Evolutionary conservation across 2,888 invertebrate genomes (phyloP), one percentile per base, ranked within the genome.

Genomic region (Tachina grossa): DNA sequence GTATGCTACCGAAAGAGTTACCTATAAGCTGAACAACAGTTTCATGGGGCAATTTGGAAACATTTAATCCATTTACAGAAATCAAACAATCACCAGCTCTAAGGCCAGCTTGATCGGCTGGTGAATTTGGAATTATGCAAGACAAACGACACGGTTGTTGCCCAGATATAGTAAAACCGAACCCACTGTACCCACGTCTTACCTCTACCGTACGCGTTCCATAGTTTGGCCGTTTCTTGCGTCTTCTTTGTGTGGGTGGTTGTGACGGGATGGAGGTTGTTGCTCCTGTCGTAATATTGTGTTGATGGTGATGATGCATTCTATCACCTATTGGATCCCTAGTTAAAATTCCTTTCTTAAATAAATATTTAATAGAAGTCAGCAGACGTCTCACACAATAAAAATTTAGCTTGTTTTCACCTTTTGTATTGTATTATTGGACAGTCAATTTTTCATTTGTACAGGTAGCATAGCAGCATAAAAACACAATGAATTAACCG

Each of bases 151-250:
- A 99, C 0, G 99, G 98, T 90, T 98, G 96, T 92, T 99, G 98
- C 4, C 98, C 98, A 2, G 98, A 98, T 90, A 99, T 98, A 31
- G 98, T 99, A 91, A 99, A 99, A n/a, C 99, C 98, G 92, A 98
- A 99, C 10, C 98, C 98, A 89, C 96, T 97, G 84, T 95, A 94
- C 4, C 98, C 98, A 87, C 98, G 94, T 10, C 95, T 94, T 57
- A 98, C 96, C 90, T 98, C 97, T 76, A 98, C 96, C 0, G 92
- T 91, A 19, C 93, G 92, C 10, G 92, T 92, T 10, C 95, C 95
- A 90, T 94, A 95, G 88, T 94, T 94, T 22, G 94, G 94, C n/a
- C 95, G 93, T 91, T 95, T 95, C 90, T 95, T 95, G 31, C 95
- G 93, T 75, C 95, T 93, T 59, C 95, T 93, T 59, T 94, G 92